Percentiles rank a stretch among this genome's conserved stretches.
Evolutionary conservation across 2,888 invertebrate genomes (phyloP).

Genomic region (Vandiemenella viatica): DNA sequence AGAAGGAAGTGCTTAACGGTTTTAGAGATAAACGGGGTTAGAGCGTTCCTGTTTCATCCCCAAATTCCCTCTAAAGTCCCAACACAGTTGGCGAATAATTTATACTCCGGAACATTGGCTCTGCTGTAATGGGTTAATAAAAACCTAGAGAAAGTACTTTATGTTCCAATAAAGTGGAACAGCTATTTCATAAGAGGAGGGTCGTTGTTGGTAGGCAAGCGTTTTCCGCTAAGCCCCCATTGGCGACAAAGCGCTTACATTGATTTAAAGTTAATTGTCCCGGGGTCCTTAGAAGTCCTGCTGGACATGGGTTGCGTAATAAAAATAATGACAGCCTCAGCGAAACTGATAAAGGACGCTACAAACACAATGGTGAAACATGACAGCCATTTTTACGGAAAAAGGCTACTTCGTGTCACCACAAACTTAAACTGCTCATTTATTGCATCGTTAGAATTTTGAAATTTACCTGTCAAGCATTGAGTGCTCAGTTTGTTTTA

Average conservation of each 20-base stretch:
- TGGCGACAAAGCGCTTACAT: not conserved
- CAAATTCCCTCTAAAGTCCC: too few relatives aligned
- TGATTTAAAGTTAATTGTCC: not conserved
- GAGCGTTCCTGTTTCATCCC: too few relatives aligned
- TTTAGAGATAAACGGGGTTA: too few relatives aligned
- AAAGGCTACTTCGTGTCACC: too few relatives aligned
- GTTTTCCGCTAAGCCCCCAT: not conserved
- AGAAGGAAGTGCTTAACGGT: too few relatives aligned
- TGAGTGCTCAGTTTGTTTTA: too few relatives aligned
- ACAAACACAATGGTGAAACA: too few relatives aligned
- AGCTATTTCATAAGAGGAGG: not conserved
- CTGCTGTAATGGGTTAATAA: not conserved
- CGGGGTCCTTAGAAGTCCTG: not conserved
- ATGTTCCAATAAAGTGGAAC: not conserved
- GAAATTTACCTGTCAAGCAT: too few relatives aligned
- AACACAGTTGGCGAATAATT: not conserved
- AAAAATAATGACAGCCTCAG: not conserved
- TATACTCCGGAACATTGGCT: not conserved
- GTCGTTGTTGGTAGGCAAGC: not conserved
- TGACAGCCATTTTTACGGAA: too few relatives aligned
- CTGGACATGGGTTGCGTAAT: not conserved
- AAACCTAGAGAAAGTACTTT: not conserved
- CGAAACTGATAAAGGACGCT: too few relatives aligned
- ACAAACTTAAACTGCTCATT: too few relatives aligned
- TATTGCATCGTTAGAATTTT: too few relatives aligned